phyloP scores from a whole-genome alignment of 2,888 invertebrate genomes.

The Palloptera scutellata region DNA sequence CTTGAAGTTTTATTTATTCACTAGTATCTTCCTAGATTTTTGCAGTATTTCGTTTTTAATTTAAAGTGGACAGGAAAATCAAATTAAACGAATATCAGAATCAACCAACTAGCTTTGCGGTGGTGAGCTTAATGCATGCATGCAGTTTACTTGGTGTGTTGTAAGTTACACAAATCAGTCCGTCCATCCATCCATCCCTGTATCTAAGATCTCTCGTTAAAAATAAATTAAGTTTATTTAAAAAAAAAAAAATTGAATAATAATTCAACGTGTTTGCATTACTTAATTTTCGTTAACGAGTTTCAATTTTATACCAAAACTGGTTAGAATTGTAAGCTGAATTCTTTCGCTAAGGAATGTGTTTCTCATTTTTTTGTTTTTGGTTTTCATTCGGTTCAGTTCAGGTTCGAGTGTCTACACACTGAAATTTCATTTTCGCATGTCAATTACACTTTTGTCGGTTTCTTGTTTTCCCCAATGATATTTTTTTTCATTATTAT shows the following conservation, averaged over 20 bases:
- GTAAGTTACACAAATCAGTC: no score
- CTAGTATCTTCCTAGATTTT: no score
- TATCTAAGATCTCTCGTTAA: slow-evolving; percentile 46
- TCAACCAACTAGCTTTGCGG: no score
- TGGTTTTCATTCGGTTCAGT: no score
- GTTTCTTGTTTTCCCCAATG: no score
- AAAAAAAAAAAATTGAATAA: background rate
- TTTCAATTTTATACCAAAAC: slow-evolving; percentile 40
- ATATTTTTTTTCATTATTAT: no score
- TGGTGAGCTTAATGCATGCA: background rate
- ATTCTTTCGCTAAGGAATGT: slow-evolving; percentile 15
- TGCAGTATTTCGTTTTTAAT: no score
- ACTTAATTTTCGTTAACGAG: slow-evolving; percentile 21
- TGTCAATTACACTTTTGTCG: slow-evolving; percentile 8
- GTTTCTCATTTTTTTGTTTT: no score
- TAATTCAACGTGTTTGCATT: slow-evolving; percentile 17
- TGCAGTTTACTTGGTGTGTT: background rate
- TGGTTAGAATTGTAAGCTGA: slow-evolving; percentile 49
- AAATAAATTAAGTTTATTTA: slow-evolving; percentile 55
- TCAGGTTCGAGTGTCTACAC: no score
- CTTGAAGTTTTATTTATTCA: no score
- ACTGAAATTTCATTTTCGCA: slow-evolving; percentile 19
- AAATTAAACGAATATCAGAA: no score
- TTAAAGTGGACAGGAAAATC: no score
- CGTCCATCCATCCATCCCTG: background rate